Base-by-base conservation (phyloP, 1,140 invertebrate genomes). In the Amyelois transitella region DNA sequence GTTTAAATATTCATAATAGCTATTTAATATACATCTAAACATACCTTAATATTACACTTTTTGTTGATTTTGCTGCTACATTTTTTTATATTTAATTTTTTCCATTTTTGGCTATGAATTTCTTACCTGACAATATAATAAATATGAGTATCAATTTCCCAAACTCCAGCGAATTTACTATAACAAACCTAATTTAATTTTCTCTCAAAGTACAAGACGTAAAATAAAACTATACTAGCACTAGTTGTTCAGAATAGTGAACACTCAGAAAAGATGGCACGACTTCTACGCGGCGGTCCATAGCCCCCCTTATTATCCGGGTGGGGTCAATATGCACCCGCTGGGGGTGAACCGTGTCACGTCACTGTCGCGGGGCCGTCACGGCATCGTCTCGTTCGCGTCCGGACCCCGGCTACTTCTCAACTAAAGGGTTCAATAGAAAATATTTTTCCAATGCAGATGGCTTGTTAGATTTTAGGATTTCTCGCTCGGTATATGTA, bases 301-400 rank as follows among this genome's bases (percentile, higher is more conserved):
- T 60, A 64, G 53, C 69, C 69, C 18, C 67, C 77, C 78, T 83
- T 77, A 78, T 80, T 75, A 75, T 66, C 78, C 69, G 50, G 17
- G 56, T 55, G 72, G 45, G 71, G 70, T 73, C 64, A 71, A 62
- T 61, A 58, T 62, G 62, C 58, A 55, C 64, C 58, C 60, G 54
- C 58, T 64, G 52, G 50, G 60, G 43, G 56, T 50, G 55, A 58
- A 53, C 52, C 68, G 65, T 61, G 82, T 83, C 82, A 83, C 79
- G 79, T 86, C 82, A 86, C 75, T 83, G 77, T 82, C 82, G 72
- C 74, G 58, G 66, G 66, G 69, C 75, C 77, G 76, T 74, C 77
- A 68, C 78, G 74, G 77, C 72, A 66, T 62, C 63, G 63, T 58
- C 60, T 65, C 71, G 72, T 77, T 77, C 80, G n/a, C 75, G 78